Conservation (phyloP, 2,797 vertebrate species). For the Sebastes matsubarae region DNA sequence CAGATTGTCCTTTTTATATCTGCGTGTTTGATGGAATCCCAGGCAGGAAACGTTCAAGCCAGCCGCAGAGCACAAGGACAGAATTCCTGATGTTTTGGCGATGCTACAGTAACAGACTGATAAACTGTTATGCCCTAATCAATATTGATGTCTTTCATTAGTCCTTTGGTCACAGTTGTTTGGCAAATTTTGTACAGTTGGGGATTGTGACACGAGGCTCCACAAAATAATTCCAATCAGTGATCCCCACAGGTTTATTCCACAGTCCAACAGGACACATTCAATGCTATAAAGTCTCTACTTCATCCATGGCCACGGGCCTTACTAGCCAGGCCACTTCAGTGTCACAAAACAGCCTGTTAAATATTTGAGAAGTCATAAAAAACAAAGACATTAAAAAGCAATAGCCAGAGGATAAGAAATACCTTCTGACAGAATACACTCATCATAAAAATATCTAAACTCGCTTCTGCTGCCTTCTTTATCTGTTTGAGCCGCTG, state of each 20-base stretch:
- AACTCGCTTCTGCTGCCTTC: background rate
- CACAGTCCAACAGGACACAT: background rate
- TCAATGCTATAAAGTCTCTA: background rate
- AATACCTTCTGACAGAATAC: slow-evolving; percentile 8
- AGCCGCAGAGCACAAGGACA: background rate
- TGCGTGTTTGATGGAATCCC: slow-evolving; percentile 34
- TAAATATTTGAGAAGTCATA: slow-evolving; percentile 56
- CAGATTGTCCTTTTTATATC: slow-evolving; percentile 46
- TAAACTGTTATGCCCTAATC: slow-evolving; percentile 21
- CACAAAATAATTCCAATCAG: background rate
- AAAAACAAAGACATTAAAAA: slow-evolving; percentile 62
- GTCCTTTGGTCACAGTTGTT: slow-evolving; percentile 19
- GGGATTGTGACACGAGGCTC: background rate
- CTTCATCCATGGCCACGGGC: background rate
- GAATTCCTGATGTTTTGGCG: background rate
- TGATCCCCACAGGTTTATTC: background rate
- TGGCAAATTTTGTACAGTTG: background rate
- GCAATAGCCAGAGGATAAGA: slow-evolving; percentile 31
- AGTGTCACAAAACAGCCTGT: slow-evolving; percentile 17
- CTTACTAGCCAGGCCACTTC: background rate
- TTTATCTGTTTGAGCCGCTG: background rate
- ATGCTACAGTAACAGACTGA: background rate
- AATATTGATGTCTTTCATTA: slow-evolving; percentile 31
- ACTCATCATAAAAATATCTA: slow-evolving; percentile 12
- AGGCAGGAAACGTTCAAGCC: background rate